Evolutionary conservation across 1,140 invertebrate species (phyloP).

Genomic region (Drosophila truncata): DNA sequence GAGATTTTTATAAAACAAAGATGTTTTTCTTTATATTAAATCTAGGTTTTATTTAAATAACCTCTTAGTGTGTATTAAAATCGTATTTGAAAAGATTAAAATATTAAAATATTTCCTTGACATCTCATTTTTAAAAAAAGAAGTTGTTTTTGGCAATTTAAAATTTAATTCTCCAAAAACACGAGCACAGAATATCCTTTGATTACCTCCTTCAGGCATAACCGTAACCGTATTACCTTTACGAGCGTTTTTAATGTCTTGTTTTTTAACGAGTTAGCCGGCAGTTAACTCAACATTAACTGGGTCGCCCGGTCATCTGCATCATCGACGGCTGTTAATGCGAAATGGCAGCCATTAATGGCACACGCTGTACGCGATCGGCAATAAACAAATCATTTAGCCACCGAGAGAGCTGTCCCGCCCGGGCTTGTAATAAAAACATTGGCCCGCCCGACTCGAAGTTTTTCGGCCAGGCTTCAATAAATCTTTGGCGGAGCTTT

Average conservation of each 20-base stretch:
- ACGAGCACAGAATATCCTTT: too few species aligned
- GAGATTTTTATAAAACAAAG: neutral
- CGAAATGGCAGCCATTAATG: conserved; percentile 75
- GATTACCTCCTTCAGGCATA: neutral
- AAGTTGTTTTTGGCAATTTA: neutral
- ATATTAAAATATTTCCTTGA: neutral
- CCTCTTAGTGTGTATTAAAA: too few species aligned
- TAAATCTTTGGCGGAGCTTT: conserved; percentile 53
- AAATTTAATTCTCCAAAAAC: neutral
- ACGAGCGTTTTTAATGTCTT: conserved; percentile 37
- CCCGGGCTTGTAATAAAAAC: conserved; percentile 53
- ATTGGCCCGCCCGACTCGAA: conserved; percentile 29
- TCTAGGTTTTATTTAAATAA: too few species aligned
- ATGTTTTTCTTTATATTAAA: neutral
- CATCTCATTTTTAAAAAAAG: neutral
- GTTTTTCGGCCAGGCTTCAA: conserved; percentile 43
- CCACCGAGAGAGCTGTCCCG: conserved; percentile 41
- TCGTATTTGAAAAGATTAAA: neutral
- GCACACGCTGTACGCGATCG: conserved; percentile 62
- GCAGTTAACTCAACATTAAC: conserved; percentile 48
- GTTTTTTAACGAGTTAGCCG: conserved; percentile 42
- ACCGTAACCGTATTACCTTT: conserved; percentile 49
- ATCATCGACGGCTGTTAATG: conserved; percentile 53
- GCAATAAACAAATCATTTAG: conserved; percentile 76
- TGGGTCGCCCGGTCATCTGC: conserved; percentile 63